A percentile compares a stretch with the other conserved stretches of the same genome.
phyloP scores from a whole-genome alignment of 1,140 invertebrate species.

The Drosophila nigromelanica region DNA sequence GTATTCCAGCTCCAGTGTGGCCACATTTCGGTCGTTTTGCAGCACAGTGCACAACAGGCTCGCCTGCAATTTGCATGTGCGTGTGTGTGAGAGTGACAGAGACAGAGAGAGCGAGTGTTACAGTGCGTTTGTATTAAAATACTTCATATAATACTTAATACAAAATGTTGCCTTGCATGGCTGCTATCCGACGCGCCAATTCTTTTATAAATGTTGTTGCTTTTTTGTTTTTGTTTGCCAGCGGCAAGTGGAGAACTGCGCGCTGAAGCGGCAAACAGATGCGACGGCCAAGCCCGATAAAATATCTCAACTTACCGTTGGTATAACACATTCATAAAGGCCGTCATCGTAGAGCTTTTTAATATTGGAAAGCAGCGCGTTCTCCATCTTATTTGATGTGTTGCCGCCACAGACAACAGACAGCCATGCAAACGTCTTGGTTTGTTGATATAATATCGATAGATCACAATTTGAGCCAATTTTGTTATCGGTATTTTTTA shows the following conservation, averaged over 20 bases:
- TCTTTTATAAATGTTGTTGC: background rate
- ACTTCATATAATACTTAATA: too few species aligned
- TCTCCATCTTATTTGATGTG: constrained; percentile 62
- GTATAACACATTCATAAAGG: constrained; percentile 72
- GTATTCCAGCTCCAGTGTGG: constrained; percentile 74
- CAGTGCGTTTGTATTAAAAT: background rate
- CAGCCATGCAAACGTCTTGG: background rate
- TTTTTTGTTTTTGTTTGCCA: background rate
- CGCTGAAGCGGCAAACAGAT: background rate
- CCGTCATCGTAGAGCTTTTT: constrained; percentile 76
- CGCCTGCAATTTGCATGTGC: constrained; percentile 47
- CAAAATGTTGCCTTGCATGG: constrained; percentile 1
- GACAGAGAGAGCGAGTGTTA: background rate
- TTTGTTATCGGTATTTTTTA: constrained; percentile 1
- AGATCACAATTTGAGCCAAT: background rate
- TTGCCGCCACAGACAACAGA: constrained; percentile 32
- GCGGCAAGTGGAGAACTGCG: background rate
- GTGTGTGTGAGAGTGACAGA: background rate
- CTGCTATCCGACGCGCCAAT: background rate
- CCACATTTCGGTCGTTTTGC: constrained; percentile 68
- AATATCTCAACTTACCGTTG: constrained; percentile 46
- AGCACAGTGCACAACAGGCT: constrained; percentile 63
- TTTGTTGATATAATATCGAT: constrained; percentile 30
- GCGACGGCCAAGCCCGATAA: too few species aligned
- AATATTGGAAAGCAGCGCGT: constrained; percentile 64